Conservation (phyloP, 2,797 vertebrate species). For the Vultur gryphus region DNA sequence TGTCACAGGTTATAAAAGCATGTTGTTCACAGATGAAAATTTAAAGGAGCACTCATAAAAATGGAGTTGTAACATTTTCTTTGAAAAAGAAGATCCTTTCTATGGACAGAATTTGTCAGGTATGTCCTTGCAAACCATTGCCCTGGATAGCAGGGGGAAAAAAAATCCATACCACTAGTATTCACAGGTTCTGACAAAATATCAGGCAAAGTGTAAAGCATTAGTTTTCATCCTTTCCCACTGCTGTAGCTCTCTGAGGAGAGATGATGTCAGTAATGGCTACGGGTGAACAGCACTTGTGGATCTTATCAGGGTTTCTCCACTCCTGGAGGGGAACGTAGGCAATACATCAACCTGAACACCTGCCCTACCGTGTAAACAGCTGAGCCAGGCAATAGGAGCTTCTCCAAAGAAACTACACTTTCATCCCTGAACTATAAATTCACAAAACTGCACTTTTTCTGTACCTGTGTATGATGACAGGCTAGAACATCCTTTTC, state of each 20-base stretch:
- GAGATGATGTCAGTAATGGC: neutral
- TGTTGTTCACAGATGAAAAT: neutral
- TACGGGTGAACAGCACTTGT: neutral
- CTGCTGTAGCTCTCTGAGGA: neutral
- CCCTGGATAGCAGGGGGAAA: neutral
- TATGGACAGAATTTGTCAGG: neutral
- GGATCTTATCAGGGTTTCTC: neutral
- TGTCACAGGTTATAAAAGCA: neutral
- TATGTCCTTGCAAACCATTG: neutral
- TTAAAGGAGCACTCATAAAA: neutral
- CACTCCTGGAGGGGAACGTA: accelerated
- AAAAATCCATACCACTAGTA: neutral
- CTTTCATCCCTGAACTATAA: neutral
- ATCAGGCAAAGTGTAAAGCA: neutral
- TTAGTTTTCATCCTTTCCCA: neutral
- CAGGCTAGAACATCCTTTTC: neutral
- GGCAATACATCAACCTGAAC: neutral
- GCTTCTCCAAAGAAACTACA: neutral
- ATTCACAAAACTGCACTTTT: neutral
- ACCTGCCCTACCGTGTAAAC: neutral
- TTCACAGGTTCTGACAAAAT: neutral
- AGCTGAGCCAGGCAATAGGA: neutral
- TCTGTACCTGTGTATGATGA: neutral
- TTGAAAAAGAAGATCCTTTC: neutral
- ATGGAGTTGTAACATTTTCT: neutral